phyloP scores from a whole-genome alignment of 64 coral and sea anemone genomes.

The Montipora foliosa region DNA sequence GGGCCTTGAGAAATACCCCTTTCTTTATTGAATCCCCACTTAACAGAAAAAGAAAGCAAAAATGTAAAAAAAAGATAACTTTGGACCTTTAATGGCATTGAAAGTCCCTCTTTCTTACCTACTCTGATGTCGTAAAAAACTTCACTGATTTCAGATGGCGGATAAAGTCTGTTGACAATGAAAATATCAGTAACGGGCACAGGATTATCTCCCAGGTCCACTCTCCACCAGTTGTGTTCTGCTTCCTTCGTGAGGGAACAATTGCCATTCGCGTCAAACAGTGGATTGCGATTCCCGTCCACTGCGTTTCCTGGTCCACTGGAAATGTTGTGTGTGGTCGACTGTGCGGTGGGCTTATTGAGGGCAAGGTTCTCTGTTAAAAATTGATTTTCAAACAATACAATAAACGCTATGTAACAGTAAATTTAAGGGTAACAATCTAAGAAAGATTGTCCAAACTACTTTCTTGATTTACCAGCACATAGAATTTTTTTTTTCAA shows the following conservation, averaged over 20 bases:
- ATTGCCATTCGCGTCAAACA: not conserved
- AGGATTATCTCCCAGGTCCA: slow-evolving; percentile 3
- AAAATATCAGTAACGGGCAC: not conserved
- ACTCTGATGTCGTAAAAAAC: not conserved
- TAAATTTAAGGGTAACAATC: no score
- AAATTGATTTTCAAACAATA: not conserved
- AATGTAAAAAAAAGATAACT: no score
- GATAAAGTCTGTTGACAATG: not conserved
- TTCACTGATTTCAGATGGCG: not conserved
- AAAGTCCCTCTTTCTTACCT: not conserved
- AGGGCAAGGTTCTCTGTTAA: slow-evolving; percentile 16
- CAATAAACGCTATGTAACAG: no score
- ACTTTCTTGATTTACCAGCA: no score
- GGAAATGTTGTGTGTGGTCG: not conserved
- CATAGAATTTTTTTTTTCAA: no score
- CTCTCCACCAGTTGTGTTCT: slow-evolving; percentile 2
- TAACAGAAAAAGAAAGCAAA: no score
- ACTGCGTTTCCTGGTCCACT: not conserved
- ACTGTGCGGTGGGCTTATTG: not conserved
- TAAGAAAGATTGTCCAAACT: no score
- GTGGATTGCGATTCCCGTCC: not conserved
- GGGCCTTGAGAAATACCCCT: no score
- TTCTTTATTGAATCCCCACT: no score
- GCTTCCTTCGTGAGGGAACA: not conserved
- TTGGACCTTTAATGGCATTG: no score